phyloP scores from a whole-genome alignment of 1,140 invertebrate genomes.

The Sesamia nonagrioides region DNA sequence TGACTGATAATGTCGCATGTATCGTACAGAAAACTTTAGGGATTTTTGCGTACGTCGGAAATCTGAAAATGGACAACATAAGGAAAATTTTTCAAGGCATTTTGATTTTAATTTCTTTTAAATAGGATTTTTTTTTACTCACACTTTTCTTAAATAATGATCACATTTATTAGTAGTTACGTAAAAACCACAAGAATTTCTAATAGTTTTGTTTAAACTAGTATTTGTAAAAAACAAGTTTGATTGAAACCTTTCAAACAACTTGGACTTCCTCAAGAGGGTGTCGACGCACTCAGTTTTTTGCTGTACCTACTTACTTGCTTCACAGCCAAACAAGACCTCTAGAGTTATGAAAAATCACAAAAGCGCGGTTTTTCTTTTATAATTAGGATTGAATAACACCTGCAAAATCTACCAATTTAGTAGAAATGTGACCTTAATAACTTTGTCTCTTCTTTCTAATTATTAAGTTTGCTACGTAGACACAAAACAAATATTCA shows the following conservation, averaged over 20 bases:
- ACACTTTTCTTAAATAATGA: too few relatives aligned
- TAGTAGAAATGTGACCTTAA: too few relatives aligned
- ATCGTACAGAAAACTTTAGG: background rate
- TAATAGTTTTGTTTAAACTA: background rate
- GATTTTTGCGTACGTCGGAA: background rate
- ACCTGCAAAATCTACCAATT: background rate
- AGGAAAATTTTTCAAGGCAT: background rate
- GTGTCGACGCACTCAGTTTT: background rate
- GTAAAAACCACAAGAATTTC: background rate
- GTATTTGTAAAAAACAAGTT: constrained; percentile 18
- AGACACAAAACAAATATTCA: background rate
- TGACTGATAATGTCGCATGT: background rate
- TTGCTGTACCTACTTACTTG: background rate
- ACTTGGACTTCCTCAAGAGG: constrained; percentile 9
- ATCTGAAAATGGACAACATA: background rate
- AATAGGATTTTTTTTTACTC: too few relatives aligned
- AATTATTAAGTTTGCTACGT: background rate
- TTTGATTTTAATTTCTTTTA: background rate
- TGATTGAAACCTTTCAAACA: background rate
- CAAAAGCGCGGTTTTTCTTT: background rate
- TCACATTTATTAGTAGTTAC: too few relatives aligned
- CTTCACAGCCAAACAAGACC: background rate
- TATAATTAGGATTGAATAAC: background rate
- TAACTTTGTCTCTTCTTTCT: too few relatives aligned
- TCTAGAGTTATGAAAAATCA: background rate